Percentiles rank a stretch among this genome's conserved stretches.
phyloP scores from a whole-genome alignment of 2,113 vertebrate genomes.

The Gobio gobio region DNA sequence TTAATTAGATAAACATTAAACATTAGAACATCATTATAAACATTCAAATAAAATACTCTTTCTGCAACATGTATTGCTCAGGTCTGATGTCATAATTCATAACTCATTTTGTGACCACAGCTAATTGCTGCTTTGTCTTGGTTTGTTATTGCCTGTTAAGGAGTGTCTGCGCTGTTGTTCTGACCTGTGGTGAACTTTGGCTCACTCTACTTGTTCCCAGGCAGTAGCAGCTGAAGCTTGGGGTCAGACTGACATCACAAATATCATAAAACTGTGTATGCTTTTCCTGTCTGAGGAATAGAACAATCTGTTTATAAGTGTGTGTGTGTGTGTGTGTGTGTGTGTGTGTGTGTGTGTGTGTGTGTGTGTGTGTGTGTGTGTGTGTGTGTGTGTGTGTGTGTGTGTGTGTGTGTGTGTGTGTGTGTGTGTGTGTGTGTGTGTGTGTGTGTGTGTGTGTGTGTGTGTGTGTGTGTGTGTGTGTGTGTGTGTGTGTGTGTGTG shows the following conservation, averaged over 20 bases:
- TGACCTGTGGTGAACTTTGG: conserved; percentile 40
- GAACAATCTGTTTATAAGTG: conserved; percentile 17
- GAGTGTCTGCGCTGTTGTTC: conserved; percentile 15
- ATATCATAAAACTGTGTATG: conserved; percentile 35
- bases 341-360: conserved; percentile 24
- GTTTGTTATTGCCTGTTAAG: conserved; percentile 15
- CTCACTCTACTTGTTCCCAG: conserved; percentile 21
- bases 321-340: background rate
- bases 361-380: conserved; percentile 24
- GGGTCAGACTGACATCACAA: conserved; percentile 40
- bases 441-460: background rate
- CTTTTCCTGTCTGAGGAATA: conserved; percentile 42
- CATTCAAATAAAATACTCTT: background rate
- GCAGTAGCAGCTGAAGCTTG: conserved; percentile 45
- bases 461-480: background rate
- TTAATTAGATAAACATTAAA: background rate
- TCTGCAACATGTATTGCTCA: background rate
- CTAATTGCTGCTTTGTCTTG: conserved; percentile 16
- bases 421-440: conserved; percentile 4
- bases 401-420: conserved; percentile 2
- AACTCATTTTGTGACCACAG: conserved; percentile 1
- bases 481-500: background rate
- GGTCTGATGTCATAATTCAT: background rate
- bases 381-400: conserved; percentile 24
- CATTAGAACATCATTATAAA: background rate